Evolutionary conservation across 2,888 invertebrate genomes (phyloP).

Genomic region (Celastrina argiolus): DNA sequence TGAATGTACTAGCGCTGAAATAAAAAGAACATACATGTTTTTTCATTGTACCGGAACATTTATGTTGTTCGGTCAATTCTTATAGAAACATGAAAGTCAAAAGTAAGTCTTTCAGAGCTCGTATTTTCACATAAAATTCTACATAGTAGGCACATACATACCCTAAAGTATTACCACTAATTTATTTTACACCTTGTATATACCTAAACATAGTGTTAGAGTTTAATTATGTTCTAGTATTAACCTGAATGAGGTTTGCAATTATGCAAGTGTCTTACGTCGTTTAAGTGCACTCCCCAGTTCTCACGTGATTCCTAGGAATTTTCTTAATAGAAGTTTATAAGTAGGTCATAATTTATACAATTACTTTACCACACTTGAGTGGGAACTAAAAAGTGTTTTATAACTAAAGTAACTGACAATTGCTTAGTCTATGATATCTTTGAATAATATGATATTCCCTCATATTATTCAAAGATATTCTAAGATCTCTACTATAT

Average conservation of each 20-base stretch:
- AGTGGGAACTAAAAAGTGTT: background rate
- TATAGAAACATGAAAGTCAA: no score
- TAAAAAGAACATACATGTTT: no score
- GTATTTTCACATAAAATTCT: no score
- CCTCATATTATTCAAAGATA: no score
- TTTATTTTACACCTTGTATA: background rate
- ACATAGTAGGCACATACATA: no score
- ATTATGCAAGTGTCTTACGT: slow-evolving; percentile 9
- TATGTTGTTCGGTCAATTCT: no score
- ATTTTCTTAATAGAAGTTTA: slow-evolving; percentile 5
- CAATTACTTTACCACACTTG: background rate
- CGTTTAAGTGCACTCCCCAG: background rate
- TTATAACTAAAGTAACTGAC: background rate
- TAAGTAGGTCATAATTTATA: slow-evolving; percentile 4
- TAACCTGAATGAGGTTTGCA: background rate
- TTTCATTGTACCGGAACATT: no score
- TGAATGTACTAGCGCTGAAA: no score
- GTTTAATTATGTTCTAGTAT: background rate
- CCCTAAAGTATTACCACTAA: no score
- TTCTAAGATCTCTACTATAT: no score
- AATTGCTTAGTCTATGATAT: background rate
- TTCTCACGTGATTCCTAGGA: background rate
- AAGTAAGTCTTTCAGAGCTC: no score
- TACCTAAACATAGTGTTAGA: background rate
- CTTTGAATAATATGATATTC: no score